Conservation (phyloP, 2,113 vertebrate genomes). For the Caranx melampygus region DNA sequence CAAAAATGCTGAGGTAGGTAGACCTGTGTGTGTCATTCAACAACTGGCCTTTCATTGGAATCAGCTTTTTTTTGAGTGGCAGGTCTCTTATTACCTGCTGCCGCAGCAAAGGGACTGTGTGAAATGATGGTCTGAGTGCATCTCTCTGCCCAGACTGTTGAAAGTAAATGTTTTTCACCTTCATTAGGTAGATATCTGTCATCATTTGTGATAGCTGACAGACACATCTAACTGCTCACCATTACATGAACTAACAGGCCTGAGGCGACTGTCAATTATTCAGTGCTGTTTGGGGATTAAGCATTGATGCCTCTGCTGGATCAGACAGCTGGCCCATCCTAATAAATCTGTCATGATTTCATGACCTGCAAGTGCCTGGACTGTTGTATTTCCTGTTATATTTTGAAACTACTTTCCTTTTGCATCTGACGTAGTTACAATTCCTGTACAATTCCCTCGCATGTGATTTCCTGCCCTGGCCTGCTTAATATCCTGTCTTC, state of each 20-base stretch:
- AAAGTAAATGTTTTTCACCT: slow-evolving; percentile 7
- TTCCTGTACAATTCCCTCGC: too few relatives aligned
- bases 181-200: slow-evolving; percentile 20
- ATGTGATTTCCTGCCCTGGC: too few relatives aligned
- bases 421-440: too few relatives aligned
- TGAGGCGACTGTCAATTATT: not conserved
- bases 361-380: too few relatives aligned
- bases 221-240: not conserved
- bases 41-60: slow-evolving; percentile 6
- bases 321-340: not conserved
- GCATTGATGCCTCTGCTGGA: not conserved
- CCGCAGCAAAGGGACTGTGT: not conserved
- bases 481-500: too few relatives aligned
- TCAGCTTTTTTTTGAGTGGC: slow-evolving; percentile 15
- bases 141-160: not conserved
- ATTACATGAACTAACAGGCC: not conserved
- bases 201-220: not conserved
- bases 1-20: slow-evolving; percentile 43
- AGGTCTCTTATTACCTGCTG: slow-evolving; percentile 6
- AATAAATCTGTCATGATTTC: not conserved
- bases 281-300: not conserved
- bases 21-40: slow-evolving; percentile 14
- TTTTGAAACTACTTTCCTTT: too few relatives aligned
- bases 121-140: slow-evolving; percentile 1
- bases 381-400: too few relatives aligned